Conservation (phyloP, 2,888 invertebrate genomes). For the Acleris emargana region DNA sequence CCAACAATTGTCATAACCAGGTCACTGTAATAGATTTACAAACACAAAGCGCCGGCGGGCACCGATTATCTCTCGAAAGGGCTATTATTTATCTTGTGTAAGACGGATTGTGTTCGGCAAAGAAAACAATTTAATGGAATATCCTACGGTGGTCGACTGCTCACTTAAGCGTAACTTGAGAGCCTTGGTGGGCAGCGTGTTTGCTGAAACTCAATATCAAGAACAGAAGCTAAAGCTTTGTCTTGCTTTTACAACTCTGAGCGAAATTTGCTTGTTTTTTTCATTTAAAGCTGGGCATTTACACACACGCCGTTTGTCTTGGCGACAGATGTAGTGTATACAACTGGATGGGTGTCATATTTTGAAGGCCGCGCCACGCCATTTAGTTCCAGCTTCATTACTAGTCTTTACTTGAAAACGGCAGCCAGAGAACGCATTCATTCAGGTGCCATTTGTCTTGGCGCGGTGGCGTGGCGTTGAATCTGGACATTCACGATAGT, state of each 20-base stretch:
- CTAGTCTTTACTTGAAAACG: too few species aligned
- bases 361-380: too few species aligned
- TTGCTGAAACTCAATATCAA: slow-evolving; percentile 71
- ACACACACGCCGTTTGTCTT: too few species aligned
- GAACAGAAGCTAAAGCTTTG: slow-evolving; percentile 70
- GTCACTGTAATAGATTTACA: slow-evolving; percentile 28
- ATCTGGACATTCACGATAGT: too few species aligned
- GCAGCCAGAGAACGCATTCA: too few species aligned
- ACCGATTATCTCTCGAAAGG: slow-evolving; percentile 42
- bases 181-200: slow-evolving; percentile 73
- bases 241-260: slow-evolving; percentile 48
- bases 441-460: too few species aligned
- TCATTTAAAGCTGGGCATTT: too few species aligned
- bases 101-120: slow-evolving; percentile 65
- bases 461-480: too few species aligned
- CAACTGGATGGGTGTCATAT: too few species aligned
- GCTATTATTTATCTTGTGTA: slow-evolving; percentile 58
- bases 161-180: slow-evolving; percentile 79
- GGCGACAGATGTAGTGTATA: too few species aligned
- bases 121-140: slow-evolving; percentile 80
- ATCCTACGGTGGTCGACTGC: slow-evolving; percentile 73
- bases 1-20: slow-evolving; percentile 28
- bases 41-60: slow-evolving; percentile 24
- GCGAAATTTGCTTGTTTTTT: slow-evolving; percentile 50
- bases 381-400: too few species aligned